These are phyloP conservation scores for Rhynchotus rufescens DNA, from an alignment of 2,797 vertebrate species.

Conservation along the genomic window DNA sequence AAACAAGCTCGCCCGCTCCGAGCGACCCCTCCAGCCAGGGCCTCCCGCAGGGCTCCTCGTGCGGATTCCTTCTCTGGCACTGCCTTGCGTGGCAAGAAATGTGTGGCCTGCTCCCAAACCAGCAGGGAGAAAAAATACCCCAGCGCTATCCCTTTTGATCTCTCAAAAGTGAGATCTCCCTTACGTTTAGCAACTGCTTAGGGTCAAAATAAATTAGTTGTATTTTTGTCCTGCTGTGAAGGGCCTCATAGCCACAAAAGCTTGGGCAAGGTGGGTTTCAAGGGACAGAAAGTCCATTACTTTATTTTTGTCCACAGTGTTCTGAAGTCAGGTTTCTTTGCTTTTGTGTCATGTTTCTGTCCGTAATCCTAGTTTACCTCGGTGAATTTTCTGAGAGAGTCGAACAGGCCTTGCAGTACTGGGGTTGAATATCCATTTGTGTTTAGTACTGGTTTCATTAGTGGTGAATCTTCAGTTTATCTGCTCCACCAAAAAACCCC, in stretches of 20 bases:
- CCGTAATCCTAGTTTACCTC: not conserved
- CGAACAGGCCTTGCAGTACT: not conserved
- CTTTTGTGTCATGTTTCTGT: not conserved
- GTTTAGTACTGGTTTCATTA: not conserved
- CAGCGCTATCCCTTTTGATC: rapidly evolving
- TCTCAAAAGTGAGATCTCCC: not conserved
- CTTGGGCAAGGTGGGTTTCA: not conserved
- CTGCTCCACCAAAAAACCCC: not conserved
- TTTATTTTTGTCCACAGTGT: not conserved
- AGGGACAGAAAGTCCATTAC: not conserved
- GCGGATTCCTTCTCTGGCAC: not conserved
- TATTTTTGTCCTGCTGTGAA: not conserved
- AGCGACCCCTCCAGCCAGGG: not conserved
- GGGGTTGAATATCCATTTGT: not conserved
- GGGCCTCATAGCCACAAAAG: not conserved
- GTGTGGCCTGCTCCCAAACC: not conserved
- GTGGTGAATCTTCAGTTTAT: not conserved
- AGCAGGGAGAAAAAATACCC: not conserved
- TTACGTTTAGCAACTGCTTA: not conserved
- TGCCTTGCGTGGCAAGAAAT: not conserved
- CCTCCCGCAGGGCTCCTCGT: not conserved
- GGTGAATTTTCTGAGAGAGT: not conserved
- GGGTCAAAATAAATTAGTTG: not conserved
- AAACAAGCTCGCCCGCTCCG: not conserved
- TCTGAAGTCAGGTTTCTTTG: not conserved